These are phyloP conservation scores for Maccullochella peelii DNA, from an alignment of 2,113 vertebrate genomes.

Conservation along the genomic window DNA sequence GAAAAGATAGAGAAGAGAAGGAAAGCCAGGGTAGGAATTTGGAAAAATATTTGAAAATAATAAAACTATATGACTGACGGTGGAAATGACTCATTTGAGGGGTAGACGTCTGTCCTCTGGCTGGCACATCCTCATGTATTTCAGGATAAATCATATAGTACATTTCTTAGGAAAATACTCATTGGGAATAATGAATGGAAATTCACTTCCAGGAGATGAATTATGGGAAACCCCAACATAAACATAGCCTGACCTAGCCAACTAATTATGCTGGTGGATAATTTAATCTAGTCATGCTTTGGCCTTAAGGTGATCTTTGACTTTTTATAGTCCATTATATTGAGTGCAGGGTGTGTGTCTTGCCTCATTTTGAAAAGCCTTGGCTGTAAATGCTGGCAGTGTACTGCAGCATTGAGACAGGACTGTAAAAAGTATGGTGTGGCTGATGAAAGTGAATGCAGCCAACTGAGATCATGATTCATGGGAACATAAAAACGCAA, in stretches of 20 bases:
- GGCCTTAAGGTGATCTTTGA: conserved; percentile 29
- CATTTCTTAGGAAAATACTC: neutral
- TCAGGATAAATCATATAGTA: neutral
- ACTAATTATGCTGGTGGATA: neutral
- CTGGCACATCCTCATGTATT: neutral
- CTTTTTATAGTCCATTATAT: neutral
- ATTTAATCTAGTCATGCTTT: neutral
- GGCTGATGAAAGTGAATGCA: conserved; percentile 48
- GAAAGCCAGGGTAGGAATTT: neutral
- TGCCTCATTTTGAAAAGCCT: conserved; percentile 5
- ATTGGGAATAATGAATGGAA: neutral
- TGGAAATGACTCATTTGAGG: neutral
- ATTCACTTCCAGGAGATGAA: neutral
- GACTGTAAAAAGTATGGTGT: conserved; percentile 1
- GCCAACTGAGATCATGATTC: conserved; percentile 40
- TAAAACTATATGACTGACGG: neutral
- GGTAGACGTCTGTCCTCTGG: neutral
- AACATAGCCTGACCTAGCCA: neutral
- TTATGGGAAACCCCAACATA: neutral
- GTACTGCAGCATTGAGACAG: neutral
- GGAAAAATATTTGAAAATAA: neutral
- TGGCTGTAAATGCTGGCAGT: neutral
- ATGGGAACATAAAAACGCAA: conserved; percentile 49
- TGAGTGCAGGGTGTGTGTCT: neutral
- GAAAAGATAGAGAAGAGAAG: no score